Evolutionary conservation across 2,113 vertebrate genomes (phyloP), one percentile per base, ranked within the genome.

Genomic region (Oreochromis tanganicae): DNA sequence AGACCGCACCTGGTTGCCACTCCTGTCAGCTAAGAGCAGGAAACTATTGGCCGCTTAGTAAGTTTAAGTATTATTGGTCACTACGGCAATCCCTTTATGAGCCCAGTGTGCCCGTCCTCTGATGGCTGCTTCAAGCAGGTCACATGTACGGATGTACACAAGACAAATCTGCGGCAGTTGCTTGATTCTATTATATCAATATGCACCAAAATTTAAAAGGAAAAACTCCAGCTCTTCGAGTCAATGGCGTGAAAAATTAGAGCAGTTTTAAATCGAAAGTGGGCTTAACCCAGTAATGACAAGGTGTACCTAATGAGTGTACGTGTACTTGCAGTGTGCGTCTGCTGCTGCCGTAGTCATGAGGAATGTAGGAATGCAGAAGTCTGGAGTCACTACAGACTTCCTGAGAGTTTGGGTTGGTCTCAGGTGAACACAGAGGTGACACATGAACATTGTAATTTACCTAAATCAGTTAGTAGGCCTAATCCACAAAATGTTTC

Each of bases 291-390:
- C 38, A 46, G 13, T 46, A 19, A 4, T 50, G 16, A 5, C 3
- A 17, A 50, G 46, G 6, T 52, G 48, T 50, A 46, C 38, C 38
- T 73, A 73, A 43, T 27, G 68, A 17, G 24, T 75, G 43, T 75
- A 34, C 6, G 12, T 73, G 82, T 59, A 32, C 24, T 50, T 50
- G 71, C 1, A 50, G 71, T 48, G 71, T 78, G 3, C 1, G 1
- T 32, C 71, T 78, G 71, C 43, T 32, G 68, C 80, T n/a, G 41
- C 48, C n/a, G n/a, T 9, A 55, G 57, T 13, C 32, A 1, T 85
- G 84, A 88, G 84, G 85, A 93, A 92, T 89, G 85, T 41, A 56
- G 82, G 81, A 92, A 90, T 80, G 84, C 41, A 86, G 57, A 78
- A n/a, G 81, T 55, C 19, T 80, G 27, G 59, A 59, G 29, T 81